phyloP scores from a whole-genome alignment of 2,888 invertebrate genomes.

The Apoda limacodes region DNA sequence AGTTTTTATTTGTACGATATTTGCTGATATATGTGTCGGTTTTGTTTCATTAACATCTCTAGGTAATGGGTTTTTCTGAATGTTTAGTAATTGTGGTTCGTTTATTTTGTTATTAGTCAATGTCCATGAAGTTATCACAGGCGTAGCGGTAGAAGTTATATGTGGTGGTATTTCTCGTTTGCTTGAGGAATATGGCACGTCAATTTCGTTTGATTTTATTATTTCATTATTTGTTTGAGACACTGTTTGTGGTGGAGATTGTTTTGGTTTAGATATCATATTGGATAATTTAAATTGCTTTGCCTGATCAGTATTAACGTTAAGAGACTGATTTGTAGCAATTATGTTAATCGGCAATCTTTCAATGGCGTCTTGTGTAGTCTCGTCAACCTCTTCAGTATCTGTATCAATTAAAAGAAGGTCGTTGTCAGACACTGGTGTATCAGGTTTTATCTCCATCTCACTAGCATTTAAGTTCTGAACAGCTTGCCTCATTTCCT shows the following conservation, averaged over 20 bases:
- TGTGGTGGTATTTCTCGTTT: constrained; percentile 43
- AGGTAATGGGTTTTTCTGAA: constrained; percentile 31
- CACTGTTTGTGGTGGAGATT: constrained; percentile 23
- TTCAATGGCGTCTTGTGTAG: constrained; percentile 50
- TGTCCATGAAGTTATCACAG: constrained; percentile 71
- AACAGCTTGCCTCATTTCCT: constrained; percentile 87
- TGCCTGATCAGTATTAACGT: constrained; percentile 29
- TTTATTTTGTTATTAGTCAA: constrained; percentile 56
- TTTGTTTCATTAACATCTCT: constrained; percentile 46
- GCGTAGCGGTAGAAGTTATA: constrained; percentile 52
- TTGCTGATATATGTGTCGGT: constrained; percentile 44
- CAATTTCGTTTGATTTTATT: constrained; percentile 34
- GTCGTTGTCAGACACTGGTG: constrained; percentile 86
- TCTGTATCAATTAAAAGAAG: constrained; percentile 89
- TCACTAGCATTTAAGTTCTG: constrained; percentile 81
- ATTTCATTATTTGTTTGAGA: constrained; percentile 38
- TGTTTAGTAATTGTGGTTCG: constrained; percentile 49
- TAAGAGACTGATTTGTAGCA: constrained; percentile 37
- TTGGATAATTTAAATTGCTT: constrained; percentile 46
- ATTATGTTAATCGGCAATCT: constrained; percentile 49
- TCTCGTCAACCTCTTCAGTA: constrained; percentile 80
- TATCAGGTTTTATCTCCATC: constrained; percentile 83
- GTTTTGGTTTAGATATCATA: constrained; percentile 60
- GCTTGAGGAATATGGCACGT: constrained; percentile 39
- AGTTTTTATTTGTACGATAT: constrained; percentile 57